Conservation (phyloP, 2,797 vertebrate genomes). For the Enteromius anoplus region DNA sequence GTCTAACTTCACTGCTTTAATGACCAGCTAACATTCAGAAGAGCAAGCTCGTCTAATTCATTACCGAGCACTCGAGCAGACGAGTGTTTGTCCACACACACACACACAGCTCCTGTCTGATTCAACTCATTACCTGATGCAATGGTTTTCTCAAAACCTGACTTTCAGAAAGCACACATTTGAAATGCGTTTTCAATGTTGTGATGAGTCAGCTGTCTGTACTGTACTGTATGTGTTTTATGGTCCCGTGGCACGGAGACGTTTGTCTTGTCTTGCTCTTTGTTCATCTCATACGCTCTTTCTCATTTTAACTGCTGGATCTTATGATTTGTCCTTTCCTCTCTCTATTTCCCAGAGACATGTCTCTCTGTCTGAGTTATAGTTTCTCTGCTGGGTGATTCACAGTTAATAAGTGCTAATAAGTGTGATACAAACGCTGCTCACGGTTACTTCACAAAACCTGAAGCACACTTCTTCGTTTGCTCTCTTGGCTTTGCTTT, state of each 20-base stretch:
- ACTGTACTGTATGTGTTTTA: slow-evolving; percentile 18
- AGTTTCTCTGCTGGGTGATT: background rate
- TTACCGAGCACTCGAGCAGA: slow-evolving; percentile 1
- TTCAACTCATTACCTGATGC: background rate
- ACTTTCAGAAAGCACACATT: background rate
- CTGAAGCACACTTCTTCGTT: background rate
- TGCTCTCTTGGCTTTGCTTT: background rate
- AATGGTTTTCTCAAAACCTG: background rate
- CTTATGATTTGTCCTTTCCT: slow-evolving; percentile 29
- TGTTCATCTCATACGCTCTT: slow-evolving; percentile 14
- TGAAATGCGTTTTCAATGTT: background rate
- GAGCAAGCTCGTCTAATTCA: slow-evolving; percentile 11
- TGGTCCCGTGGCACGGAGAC: background rate
- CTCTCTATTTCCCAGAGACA: slow-evolving; percentile 1
- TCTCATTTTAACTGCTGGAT: slow-evolving; percentile 22
- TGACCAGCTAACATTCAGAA: slow-evolving; percentile 62
- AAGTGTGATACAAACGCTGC: background rate
- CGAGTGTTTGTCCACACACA: background rate
- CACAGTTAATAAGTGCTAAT: background rate
- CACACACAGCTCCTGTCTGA: background rate
- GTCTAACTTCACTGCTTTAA: slow-evolving; percentile 63
- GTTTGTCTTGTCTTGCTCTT: slow-evolving; percentile 7
- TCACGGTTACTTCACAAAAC: background rate
- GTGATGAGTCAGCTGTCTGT: background rate
- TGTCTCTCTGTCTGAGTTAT: background rate